Evolutionary conservation across 2,797 vertebrate genomes (phyloP).

Genomic region (Karalla daura): DNA sequence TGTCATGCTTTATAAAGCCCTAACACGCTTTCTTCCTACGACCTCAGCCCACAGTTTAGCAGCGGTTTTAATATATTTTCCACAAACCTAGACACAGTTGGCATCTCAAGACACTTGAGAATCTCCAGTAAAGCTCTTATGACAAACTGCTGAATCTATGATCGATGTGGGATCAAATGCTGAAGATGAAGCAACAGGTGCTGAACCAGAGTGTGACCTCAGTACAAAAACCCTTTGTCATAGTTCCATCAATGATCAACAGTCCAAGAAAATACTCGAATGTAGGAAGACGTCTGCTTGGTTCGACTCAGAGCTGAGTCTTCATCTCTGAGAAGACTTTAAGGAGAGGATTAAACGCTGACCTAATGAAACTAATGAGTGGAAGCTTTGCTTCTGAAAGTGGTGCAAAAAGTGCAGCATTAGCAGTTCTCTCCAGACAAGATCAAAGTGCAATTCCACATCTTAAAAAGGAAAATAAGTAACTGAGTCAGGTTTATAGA

Average conservation of each 20-base stretch:
- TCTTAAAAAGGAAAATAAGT: conserved; percentile 66
- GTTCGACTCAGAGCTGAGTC: neutral
- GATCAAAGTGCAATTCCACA: conserved; percentile 69
- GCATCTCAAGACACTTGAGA: neutral
- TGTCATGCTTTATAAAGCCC: no score
- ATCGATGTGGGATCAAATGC: no score
- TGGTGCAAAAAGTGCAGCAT: conserved; percentile 38
- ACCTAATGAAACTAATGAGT: neutral
- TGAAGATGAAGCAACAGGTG: no score
- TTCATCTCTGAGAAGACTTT: no score
- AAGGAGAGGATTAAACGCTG: neutral
- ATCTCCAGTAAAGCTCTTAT: neutral
- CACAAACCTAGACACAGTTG: neutral
- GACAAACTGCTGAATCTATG: no score
- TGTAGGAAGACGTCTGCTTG: neutral
- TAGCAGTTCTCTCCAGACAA: conserved; percentile 19
- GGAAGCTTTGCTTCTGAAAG: neutral
- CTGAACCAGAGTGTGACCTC: neutral
- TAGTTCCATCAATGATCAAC: neutral
- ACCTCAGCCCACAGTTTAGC: neutral
- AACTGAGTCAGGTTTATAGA: conserved; percentile 50
- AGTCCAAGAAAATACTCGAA: neutral
- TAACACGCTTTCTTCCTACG: no score
- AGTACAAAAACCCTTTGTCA: neutral
- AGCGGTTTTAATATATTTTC: neutral